A percentile compares a stretch with the other conserved stretches of the same genome.
phyloP scores from a whole-genome alignment of 2,797 vertebrate species.

The Thunnus albacares region DNA sequence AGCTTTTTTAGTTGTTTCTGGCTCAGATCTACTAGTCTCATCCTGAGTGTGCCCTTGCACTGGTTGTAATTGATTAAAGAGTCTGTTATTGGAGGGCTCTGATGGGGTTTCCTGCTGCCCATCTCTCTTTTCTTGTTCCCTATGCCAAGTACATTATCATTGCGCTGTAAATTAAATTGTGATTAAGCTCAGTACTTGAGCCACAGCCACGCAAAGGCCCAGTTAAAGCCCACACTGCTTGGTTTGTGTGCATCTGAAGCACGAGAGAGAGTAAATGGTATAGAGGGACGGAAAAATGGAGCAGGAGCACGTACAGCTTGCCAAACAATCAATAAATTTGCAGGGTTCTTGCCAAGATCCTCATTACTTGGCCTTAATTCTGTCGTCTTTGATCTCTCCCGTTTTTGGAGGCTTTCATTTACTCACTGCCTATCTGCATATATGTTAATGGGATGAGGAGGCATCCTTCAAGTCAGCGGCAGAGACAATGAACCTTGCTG shows the following conservation, averaged over 20 bases:
- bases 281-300: constrained; percentile 66
- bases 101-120: constrained; percentile 52
- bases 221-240: constrained; percentile 66
- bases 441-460: constrained; percentile 77
- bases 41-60: constrained; percentile 62
- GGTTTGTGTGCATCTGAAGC: constrained; percentile 73
- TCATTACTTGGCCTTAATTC: constrained; percentile 85
- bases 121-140: constrained; percentile 57
- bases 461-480: constrained; percentile 72
- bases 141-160: constrained; percentile 82
- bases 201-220: constrained; percentile 41
- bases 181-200: constrained; percentile 80
- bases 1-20: constrained; percentile 31
- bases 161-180: constrained; percentile 85
- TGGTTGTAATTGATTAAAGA: constrained; percentile 80
- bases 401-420: constrained; percentile 78
- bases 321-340: constrained; percentile 88
- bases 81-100: constrained; percentile 67
- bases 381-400: constrained; percentile 82
- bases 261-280: constrained; percentile 64
- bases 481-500: constrained; percentile 67
- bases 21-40: constrained; percentile 41
- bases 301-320: constrained; percentile 71
- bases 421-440: constrained; percentile 77
- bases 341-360: constrained; percentile 82